Evolutionary conservation across 2,113 vertebrate genomes (phyloP).

Genomic region (Mola mola): DNA sequence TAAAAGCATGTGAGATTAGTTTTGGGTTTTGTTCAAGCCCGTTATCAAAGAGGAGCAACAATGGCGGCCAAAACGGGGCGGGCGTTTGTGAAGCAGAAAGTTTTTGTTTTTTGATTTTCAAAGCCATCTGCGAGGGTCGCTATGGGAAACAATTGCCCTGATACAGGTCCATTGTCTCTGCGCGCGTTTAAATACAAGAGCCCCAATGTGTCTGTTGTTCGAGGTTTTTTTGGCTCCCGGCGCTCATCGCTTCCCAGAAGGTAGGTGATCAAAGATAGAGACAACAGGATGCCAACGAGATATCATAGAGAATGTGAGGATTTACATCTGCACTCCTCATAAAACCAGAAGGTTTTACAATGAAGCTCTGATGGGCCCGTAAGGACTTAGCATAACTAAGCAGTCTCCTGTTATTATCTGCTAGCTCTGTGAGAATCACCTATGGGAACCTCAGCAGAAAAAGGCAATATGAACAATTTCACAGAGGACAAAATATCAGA

Average conservation of each 20-base stretch:
- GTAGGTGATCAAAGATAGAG: slow-evolving; percentile 73
- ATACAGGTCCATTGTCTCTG: slow-evolving; percentile 71
- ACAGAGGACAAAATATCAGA: slow-evolving; percentile 57
- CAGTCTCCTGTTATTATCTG: slow-evolving; percentile 61
- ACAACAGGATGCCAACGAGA: slow-evolving; percentile 67
- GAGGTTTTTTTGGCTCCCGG: slow-evolving; percentile 51
- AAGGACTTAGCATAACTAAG: slow-evolving; percentile 9
- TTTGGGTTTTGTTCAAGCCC: slow-evolving; percentile 54
- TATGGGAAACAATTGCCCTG: slow-evolving; percentile 59
- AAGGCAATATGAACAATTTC: slow-evolving; percentile 53
- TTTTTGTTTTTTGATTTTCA: slow-evolving; percentile 65
- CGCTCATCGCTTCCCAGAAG: slow-evolving; percentile 64
- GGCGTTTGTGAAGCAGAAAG: slow-evolving; percentile 61
- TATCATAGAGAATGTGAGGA: slow-evolving; percentile 71
- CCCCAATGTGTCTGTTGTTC: slow-evolving; percentile 71
- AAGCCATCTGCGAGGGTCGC: slow-evolving; percentile 52
- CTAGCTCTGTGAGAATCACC: slow-evolving; percentile 51
- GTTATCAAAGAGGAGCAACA: slow-evolving; percentile 69
- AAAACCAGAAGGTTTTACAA: slow-evolving; percentile 67
- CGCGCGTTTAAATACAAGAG: slow-evolving; percentile 57
- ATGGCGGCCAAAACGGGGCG: slow-evolving; percentile 45
- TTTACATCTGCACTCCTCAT: slow-evolving; percentile 77
- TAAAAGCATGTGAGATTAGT: slow-evolving; percentile 69
- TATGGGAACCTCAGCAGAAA: slow-evolving; percentile 65
- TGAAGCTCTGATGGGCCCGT: slow-evolving; percentile 39